phyloP scores from a whole-genome alignment of 2,113 vertebrate genomes.

The Gymnogyps californianus region DNA sequence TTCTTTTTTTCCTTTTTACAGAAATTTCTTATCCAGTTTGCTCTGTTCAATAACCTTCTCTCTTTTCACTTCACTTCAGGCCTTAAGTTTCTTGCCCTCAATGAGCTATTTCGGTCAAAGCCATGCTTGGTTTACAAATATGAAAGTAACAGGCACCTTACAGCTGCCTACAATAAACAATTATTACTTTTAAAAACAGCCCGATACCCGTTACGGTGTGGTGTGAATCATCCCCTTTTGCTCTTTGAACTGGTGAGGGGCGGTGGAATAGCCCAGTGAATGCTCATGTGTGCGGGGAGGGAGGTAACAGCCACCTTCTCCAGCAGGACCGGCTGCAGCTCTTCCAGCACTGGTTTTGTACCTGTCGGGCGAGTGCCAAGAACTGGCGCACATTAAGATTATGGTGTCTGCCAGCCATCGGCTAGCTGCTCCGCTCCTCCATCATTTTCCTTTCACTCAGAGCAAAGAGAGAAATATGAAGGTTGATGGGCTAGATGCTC shows the following conservation, averaged over 20 bases:
- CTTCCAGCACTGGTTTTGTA: neutral
- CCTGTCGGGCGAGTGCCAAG: rapidly evolving
- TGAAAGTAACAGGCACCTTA: neutral
- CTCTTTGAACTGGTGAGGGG: neutral
- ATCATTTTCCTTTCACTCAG: neutral
- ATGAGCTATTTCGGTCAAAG: neutral
- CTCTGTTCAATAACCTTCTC: neutral
- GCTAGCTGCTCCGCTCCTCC: neutral
- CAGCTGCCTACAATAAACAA: neutral
- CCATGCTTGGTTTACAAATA: neutral
- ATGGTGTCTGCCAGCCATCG: neutral
- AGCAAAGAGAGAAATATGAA: neutral
- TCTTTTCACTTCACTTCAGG: neutral
- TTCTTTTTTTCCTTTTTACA: neutral
- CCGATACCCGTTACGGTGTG: neutral
- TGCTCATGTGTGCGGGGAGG: neutral
- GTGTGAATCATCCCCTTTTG: neutral
- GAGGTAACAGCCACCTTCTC: neutral
- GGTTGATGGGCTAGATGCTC: neutral
- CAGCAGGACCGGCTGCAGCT: neutral
- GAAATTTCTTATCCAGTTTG: neutral
- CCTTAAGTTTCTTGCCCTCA: neutral
- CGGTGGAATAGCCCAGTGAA: rapidly evolving
- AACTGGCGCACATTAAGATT: neutral
- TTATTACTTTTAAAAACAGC: neutral